Conservation (phyloP, 1,140 invertebrate genomes). For the Neotoxoptera formosana region DNA sequence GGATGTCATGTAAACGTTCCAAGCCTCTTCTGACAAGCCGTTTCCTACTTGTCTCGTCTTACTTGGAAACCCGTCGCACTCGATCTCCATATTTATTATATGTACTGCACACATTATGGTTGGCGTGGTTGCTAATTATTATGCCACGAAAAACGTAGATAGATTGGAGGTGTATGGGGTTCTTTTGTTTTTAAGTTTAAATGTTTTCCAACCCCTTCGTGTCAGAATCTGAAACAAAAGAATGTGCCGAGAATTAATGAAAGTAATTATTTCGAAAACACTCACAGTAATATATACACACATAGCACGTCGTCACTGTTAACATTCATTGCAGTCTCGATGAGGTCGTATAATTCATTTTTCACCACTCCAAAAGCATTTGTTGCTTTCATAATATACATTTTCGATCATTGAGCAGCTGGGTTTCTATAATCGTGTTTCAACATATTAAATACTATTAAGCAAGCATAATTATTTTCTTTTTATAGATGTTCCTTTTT, state of each 20-base stretch:
- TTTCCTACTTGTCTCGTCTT: slow-evolving; percentile 56
- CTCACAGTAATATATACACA: neutral
- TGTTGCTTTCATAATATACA: neutral
- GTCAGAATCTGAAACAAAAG: slow-evolving; percentile 44
- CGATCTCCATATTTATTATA: slow-evolving; percentile 45
- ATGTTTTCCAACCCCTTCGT: slow-evolving; percentile 37
- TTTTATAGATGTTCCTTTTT: neutral
- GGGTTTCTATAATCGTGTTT: slow-evolving; percentile 5
- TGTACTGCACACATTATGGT: slow-evolving; percentile 43
- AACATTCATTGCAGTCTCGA: slow-evolving; percentile 27
- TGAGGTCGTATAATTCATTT: slow-evolving; percentile 32
- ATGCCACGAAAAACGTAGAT: slow-evolving; percentile 37
- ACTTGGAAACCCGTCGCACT: slow-evolving; percentile 42
- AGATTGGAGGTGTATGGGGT: neutral
- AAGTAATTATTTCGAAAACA: slow-evolving; percentile 55
- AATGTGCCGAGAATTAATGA: slow-evolving; percentile 46
- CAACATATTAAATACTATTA: slow-evolving; percentile 2
- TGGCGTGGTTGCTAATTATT: slow-evolving; percentile 35
- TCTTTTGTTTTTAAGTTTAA: slow-evolving; percentile 51
- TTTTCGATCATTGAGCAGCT: slow-evolving; percentile 43
- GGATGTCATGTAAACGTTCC: slow-evolving; percentile 53
- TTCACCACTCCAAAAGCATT: slow-evolving; percentile 34
- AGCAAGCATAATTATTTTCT: neutral
- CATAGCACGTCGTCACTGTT: neutral
- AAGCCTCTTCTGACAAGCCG: slow-evolving; percentile 45